Percentiles rank a stretch among this genome's conserved stretches.
Conservation (phyloP, 2,888 invertebrate species). For the Scaeva pyrastri region DNA sequence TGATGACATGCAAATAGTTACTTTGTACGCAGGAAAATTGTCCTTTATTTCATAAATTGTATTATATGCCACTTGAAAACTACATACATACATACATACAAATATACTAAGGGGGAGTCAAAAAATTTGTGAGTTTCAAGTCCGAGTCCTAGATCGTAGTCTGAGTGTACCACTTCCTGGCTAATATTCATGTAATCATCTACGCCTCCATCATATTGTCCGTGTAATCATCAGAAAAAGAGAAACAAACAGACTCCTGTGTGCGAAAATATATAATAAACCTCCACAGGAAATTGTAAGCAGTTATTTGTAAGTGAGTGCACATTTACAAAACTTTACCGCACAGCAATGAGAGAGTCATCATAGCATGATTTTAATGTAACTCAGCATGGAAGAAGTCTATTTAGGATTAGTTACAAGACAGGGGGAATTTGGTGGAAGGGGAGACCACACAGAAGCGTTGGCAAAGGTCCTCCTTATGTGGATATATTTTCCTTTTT, state of each 20-base stretch:
- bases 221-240: constrained; percentile 47
- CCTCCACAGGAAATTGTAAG: constrained; percentile 60
- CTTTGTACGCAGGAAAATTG: no score
- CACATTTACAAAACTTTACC: constrained; percentile 63
- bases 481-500: background rate
- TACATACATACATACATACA: no score
- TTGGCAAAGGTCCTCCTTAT: constrained; percentile 38
- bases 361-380: constrained; percentile 50
- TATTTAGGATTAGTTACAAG: constrained; percentile 31
- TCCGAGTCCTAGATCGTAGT: no score
- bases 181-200: constrained; percentile 67
- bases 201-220: constrained; percentile 28
- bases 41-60: constrained; percentile 15
- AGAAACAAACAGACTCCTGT: constrained; percentile 24
- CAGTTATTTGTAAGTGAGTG: constrained; percentile 57
- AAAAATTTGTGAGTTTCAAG: background rate
- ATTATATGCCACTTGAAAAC: background rate
- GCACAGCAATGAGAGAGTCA: constrained; percentile 55
- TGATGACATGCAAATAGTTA: constrained; percentile 30
- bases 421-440: background rate
- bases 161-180: constrained; percentile 42
- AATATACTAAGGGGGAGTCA: background rate
- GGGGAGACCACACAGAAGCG: background rate
- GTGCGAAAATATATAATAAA: constrained; percentile 37
- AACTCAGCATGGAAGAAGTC: constrained; percentile 50